phyloP scores from a whole-genome alignment of 2,113 vertebrate species.

The Tenrec ecaudatus region DNA sequence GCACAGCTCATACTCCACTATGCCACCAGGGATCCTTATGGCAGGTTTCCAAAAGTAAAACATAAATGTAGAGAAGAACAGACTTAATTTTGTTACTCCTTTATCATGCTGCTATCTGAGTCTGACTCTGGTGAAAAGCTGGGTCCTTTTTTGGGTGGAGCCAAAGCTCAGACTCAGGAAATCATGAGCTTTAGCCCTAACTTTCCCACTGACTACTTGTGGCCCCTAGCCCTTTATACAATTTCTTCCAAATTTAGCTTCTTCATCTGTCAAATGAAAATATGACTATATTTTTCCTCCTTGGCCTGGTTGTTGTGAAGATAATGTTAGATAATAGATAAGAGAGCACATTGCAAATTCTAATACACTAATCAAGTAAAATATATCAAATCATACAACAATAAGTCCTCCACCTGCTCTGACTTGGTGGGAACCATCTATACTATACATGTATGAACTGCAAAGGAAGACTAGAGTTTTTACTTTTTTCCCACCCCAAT shows the following conservation, averaged over 20 bases:
- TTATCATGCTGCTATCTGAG: neutral
- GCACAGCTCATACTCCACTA: too few species aligned
- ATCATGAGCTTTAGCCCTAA: neutral
- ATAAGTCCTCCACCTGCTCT: neutral
- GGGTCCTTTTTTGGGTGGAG: neutral
- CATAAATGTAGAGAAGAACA: neutral
- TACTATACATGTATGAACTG: neutral
- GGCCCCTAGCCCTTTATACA: neutral
- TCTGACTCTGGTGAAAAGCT: neutral
- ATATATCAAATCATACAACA: neutral
- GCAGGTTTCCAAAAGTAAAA: neutral
- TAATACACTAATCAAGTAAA: neutral
- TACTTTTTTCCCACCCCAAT: neutral
- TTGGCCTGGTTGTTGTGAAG: neutral
- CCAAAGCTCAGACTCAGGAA: neutral
- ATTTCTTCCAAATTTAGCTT: neutral
- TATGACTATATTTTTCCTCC: neutral
- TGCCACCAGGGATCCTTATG: too few species aligned
- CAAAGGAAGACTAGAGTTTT: neutral
- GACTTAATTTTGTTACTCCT: neutral
- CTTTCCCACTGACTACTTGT: neutral
- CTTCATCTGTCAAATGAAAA: conserved; percentile 17
- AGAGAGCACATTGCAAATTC: neutral
- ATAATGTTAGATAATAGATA: neutral
- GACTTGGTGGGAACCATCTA: neutral